Evolutionary conservation across 2,797 vertebrate genomes (phyloP), one percentile per base, ranked within the genome.

Genomic region (Allobates femoralis): DNA sequence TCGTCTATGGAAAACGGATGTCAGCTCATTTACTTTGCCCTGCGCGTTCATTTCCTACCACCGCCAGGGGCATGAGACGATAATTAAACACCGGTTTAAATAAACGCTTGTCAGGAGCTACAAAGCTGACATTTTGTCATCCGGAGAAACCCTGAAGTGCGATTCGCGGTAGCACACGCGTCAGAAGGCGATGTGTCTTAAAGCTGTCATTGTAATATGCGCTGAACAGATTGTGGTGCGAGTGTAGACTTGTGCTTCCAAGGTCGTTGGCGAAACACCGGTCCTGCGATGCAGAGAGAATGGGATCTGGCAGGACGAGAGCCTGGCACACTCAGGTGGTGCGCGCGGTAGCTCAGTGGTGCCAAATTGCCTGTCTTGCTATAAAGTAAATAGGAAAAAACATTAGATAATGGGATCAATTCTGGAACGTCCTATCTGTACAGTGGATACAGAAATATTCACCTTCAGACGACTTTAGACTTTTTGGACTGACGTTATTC

Each of bases 281-380:
- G 82, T 56, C 23, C 71, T 76, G 26, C 15, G 41, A 84, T 58
- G 71, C 71, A 64, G 71, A 30, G 37, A 84, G 82, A 64, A 76
- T 23, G 82, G 56, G 58, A 83, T 53, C 67, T 83, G 82, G 82
- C 69, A 84, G 55, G 56, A 84, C 56, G 26, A 8, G 2, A 11
- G 26, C 19, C 82, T 76, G 73, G 73, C 82, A 84, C 53, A 30
- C 41, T 0, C 26, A 76, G 28, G 19, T 53, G 71, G 69, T 76
- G 30, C 53, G 28, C 71, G 50, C 55, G 64, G 32, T 30, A 53
- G 66, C 50, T 82, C 37, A 19, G 28, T 21, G 64, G 46, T 69
- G 82, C 82, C 82, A 84, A 84, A 84, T 84, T 46, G 78, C 37
- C 71, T 76, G 71, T 67, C 56, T 34, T 37, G 30, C 53, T 84